Evolutionary conservation across 2,888 invertebrate genomes (phyloP), one percentile per base, ranked within the genome.

Genomic region (Rhogogaster chlorosoma): DNA sequence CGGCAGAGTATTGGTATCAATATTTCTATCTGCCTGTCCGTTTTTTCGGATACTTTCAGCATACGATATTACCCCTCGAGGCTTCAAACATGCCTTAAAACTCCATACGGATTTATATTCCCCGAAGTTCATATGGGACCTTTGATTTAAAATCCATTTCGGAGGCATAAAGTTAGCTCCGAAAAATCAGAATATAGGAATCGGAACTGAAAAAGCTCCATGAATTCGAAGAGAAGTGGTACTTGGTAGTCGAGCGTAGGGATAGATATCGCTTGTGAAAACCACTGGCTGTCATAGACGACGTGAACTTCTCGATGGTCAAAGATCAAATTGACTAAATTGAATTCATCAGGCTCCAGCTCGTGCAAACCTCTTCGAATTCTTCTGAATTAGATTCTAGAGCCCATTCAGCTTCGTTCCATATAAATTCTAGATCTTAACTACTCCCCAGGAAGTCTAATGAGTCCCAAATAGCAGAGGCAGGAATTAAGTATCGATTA

Each of bases 241-340:
- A 67, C 18, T 32, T 32, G 4, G 67, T 18, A 67, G 32, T 32
- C 18, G 32, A 67, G 32, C 26, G 67, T 67, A 18, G 5, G 18
- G 15, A 32, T 22, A 12, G 42, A 73, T 38, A 22, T 29, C 26
- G 42, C 22, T 26, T 42, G 22, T 22, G 9, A 73, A 61, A 73
- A 73, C 42, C 5, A 42, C 2, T 1, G 42, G 5, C 22, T 2
- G 22, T 73, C 38, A 12, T 3, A 42, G 38, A 42, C 38, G 71
- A 42, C 12, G 26, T 73, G 22, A 22, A 38, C 38, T 42, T 73
- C 71, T 42, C 22, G 6, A 73, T 42, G 71, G 71, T 73, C 71
- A 73, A 10, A 73, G 71, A 73, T 73, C 71, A 73, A 73, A 73
- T 42, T 22, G 71, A 73, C 12, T 73, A 42, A 73, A 73, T 73